Evolutionary conservation across 2,888 invertebrate species (phyloP), one percentile per base, ranked within the genome.

Genomic region (Macrostomum cliftonense): DNA sequence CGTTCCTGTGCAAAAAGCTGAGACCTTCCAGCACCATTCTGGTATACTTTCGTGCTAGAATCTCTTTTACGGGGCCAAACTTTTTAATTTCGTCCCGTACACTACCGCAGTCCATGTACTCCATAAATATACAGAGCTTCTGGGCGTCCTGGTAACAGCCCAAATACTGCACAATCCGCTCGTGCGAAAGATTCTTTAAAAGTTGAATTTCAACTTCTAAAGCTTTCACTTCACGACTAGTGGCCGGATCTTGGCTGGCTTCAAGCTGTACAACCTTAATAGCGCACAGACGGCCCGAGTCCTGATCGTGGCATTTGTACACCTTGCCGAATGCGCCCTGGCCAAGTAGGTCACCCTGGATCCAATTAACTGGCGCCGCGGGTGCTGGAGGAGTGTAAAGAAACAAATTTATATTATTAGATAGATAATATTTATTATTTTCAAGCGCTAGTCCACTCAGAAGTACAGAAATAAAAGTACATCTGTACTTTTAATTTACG

Each of bases 41-140:
- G 12, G 70, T 68, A 57, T 71, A 71, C 53, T 65, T 68, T 21
- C 63, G 55, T 1, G 65, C 57, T 5, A 71, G 63, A 11, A 53
- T 56, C 52, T 70, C 69, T n/a, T 60, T 63, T 50, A 72, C 54
- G 1, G 68, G 58, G 2, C 71, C 72, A 51, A 68, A 71, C 28
- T 61, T 62, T 42, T 57, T 57, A 37, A 70, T 56, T 48, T 67
- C 62, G 54, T 72, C 71, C 53, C 28, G 28, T 9, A 28, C 4
- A 28, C 63, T 57, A 53, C 70, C 70, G 54, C 72, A 72, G 11
- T 71, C 62, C 71, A 73, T 71, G 54, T 65, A 72, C 57, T 73
- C 73, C 69, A 74, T 73, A 56, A 73, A 72, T 54, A 73, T 73
- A 48, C 63, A 67, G 21, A 72, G 59, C 21, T 61, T 57, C 37